phyloP scores from a whole-genome alignment of 2,888 invertebrate genomes.

The Entomobrya multifasciata region DNA sequence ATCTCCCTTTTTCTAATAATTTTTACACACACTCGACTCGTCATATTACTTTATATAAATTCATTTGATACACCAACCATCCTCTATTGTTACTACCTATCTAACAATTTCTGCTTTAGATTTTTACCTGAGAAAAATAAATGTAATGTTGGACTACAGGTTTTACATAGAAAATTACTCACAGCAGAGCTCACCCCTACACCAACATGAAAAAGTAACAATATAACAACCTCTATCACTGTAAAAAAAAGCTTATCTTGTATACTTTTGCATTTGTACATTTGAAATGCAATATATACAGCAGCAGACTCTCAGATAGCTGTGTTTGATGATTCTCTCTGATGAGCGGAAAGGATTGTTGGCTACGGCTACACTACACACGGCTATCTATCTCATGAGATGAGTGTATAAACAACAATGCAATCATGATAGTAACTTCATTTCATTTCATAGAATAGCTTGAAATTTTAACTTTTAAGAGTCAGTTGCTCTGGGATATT shows the following conservation, averaged over 20 bases:
- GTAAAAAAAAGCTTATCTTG: constrained; percentile 21
- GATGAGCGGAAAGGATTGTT: constrained; percentile 67
- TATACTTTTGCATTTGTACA: neutral
- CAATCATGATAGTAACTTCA: neutral
- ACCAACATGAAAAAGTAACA: too few species aligned
- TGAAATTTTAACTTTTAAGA: constrained; percentile 40
- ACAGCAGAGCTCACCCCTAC: too few species aligned
- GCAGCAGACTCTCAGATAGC: neutral
- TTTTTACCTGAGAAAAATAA: too few species aligned
- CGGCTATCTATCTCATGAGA: constrained; percentile 8
- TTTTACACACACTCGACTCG: neutral
- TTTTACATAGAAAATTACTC: too few species aligned
- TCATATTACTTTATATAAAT: neutral
- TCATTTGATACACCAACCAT: constrained; percentile 4
- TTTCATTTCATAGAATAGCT: neutral
- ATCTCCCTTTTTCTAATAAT: constrained; percentile 49
- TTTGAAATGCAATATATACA: neutral
- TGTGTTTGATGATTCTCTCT: neutral
- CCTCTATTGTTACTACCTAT: constrained; percentile 8
- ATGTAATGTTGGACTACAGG: too few species aligned
- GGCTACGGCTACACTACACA: constrained; percentile 51
- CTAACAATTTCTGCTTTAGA: too few species aligned
- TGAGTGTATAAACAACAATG: neutral
- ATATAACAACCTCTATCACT: constrained; percentile 4
- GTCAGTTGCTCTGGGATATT: constrained; percentile 67